Evolutionary conservation across 2,888 invertebrate genomes (phyloP), one percentile per base, ranked within the genome.

Genomic region (Lamproptera curius): DNA sequence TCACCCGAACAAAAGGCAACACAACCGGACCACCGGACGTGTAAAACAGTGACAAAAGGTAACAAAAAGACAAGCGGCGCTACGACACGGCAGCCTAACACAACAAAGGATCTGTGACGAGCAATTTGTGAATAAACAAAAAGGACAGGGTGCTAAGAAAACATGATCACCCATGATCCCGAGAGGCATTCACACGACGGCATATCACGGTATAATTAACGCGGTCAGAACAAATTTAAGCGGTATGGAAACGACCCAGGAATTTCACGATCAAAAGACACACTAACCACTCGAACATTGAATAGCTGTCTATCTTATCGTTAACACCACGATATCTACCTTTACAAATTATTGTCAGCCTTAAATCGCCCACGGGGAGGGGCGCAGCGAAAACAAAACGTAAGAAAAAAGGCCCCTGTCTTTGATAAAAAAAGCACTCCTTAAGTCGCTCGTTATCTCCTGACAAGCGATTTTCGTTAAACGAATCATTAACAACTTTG

Each of bases 191-290:
- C 78, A 76, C 79, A 76, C 76, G 70, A 66, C 63, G 63, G 70
- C 70, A 73, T 71, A 79, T 78, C 73, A 77, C 64, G 67, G 62
- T 63, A 69, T 76, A 82, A 82, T 82, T 80, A 82, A 73, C 80
- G 73, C 70, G 65, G 62, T 53, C 63, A 70, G 60, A 73, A 62
- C 70, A 72, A 76, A 77, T 74, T 67, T 40, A 50, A 50, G 56
- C 9, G 55, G 65, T 70, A 66, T 76, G 79, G 74, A 78, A 80
- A 65, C 66, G 59, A 16, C 31, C 47, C 33, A 59, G 65, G 57
- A 59, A 67, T 73, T 58, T 59, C 57, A 55, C 31, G 28, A 9
- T 14, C n/a, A n/a, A n/a, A n/a, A n/a, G n/a, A n/a, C n/a, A n/a
- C n/a, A 31, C 6, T 20, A 43, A 39, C 28, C 20, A 9, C 38